Conservation (phyloP, 53 echinoderm and acorn worm genomes). For the Stichopus horrens region DNA sequence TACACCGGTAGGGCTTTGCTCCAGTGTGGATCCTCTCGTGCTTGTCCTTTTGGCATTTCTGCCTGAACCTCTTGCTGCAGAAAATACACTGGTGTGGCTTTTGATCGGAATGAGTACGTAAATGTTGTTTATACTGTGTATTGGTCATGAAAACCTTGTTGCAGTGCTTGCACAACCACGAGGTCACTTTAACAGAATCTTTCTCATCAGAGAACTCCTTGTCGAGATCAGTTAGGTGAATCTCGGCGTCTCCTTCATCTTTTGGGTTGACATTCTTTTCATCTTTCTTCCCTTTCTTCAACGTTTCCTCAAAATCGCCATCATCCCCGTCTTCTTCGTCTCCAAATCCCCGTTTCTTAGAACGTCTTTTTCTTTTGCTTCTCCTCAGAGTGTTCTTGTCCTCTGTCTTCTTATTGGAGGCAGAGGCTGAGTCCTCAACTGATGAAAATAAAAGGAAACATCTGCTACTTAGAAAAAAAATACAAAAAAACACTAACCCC, state of each 20-base stretch:
- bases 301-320: not conserved
- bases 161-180: not conserved
- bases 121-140: constrained; percentile 6
- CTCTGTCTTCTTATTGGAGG: not conserved
- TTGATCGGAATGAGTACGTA: constrained; percentile 3
- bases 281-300: not conserved
- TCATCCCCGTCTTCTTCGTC: constrained; percentile 9
- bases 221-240: not conserved
- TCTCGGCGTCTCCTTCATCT: not conserved
- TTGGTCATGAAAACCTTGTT: constrained; percentile 15
- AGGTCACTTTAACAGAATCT: not conserved
- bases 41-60: constrained; percentile 38
- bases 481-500: too few species aligned
- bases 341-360: constrained; percentile 26
- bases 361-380: constrained; percentile 14
- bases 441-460: too few species aligned
- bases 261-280: not conserved
- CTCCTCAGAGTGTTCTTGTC: constrained; percentile 7
- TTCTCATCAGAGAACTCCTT: not conserved
- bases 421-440: not conserved
- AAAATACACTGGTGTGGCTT: constrained; percentile 34
- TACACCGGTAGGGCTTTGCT: constrained; percentile 26
- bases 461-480: too few species aligned
- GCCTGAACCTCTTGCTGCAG: constrained; percentile 21
- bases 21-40: constrained; percentile 46